Conservation (phyloP, 2,113 vertebrate species). For the Otus sunia region DNA sequence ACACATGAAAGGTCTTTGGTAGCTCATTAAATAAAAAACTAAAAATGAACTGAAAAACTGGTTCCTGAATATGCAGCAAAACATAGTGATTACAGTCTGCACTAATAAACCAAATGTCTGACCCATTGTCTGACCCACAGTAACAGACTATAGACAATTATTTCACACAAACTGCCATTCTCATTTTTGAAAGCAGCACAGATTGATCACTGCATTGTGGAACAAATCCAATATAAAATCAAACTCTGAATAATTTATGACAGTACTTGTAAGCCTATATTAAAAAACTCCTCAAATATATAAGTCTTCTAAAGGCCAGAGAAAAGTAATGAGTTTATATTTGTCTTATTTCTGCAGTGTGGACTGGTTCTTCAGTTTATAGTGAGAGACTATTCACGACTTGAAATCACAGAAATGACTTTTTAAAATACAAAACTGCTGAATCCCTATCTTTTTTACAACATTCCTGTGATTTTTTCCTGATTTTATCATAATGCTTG, state of each 20-base stretch:
- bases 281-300: constrained; percentile 6
- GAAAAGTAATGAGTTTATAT: constrained; percentile 24
- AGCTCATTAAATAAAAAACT: constrained; percentile 11
- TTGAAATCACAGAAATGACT: background rate
- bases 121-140: background rate
- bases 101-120: constrained; percentile 20
- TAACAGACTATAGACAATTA: background rate
- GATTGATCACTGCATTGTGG: constrained; percentile 7
- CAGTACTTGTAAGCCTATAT: constrained; percentile 33
- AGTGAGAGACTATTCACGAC: background rate
- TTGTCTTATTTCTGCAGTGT: constrained; percentile 9
- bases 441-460: background rate
- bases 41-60: background rate
- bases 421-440: background rate
- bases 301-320: constrained; percentile 8
- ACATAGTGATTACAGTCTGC: background rate
- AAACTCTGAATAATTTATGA: constrained; percentile 58
- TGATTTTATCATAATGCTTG: background rate
- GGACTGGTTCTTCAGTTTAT: background rate
- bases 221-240: constrained; percentile 39
- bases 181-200: background rate
- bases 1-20: background rate
- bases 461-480: background rate
- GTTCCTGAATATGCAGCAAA: background rate
- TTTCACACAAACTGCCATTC: background rate